phyloP scores from a whole-genome alignment of 2,113 vertebrate genomes.

The Pithys albifrons region DNA sequence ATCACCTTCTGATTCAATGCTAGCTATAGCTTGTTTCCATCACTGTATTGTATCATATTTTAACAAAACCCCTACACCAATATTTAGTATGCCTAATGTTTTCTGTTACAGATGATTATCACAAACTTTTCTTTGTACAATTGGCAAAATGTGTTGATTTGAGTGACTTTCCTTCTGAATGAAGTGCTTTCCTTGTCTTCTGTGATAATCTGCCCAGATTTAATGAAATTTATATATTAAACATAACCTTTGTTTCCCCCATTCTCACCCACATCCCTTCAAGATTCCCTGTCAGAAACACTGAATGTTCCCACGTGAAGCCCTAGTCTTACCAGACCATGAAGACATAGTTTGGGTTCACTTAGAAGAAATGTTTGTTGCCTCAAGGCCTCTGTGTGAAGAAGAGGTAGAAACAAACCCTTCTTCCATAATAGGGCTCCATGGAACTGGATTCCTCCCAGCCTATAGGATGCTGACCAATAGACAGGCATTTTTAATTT shows the following conservation, averaged over 20 bases:
- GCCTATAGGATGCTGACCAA: not conserved
- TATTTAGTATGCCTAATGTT: not conserved
- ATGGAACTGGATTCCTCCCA: not conserved
- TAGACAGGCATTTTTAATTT: not conserved
- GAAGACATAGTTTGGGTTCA: accelerated
- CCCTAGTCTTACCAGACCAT: not conserved
- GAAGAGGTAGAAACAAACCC: not conserved
- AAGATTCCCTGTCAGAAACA: not conserved
- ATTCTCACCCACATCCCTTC: not conserved
- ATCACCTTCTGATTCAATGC: not conserved
- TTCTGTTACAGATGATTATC: not conserved
- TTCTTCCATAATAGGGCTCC: not conserved
- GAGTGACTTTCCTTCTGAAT: not conserved
- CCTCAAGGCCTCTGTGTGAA: not conserved
- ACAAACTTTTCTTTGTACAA: not conserved
- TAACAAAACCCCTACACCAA: accelerated
- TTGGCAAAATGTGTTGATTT: not conserved
- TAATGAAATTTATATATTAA: not conserved
- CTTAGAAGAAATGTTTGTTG: not conserved
- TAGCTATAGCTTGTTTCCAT: not conserved
- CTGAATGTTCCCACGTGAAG: not conserved
- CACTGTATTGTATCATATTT: not conserved
- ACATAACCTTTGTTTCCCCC: not conserved
- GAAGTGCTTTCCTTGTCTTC: not conserved
- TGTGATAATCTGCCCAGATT: not conserved